A percentile compares a stretch with the other conserved stretches of the same genome.
Conservation (phyloP, 2,113 vertebrate genomes). For the Aptenodytes patagonicus region DNA sequence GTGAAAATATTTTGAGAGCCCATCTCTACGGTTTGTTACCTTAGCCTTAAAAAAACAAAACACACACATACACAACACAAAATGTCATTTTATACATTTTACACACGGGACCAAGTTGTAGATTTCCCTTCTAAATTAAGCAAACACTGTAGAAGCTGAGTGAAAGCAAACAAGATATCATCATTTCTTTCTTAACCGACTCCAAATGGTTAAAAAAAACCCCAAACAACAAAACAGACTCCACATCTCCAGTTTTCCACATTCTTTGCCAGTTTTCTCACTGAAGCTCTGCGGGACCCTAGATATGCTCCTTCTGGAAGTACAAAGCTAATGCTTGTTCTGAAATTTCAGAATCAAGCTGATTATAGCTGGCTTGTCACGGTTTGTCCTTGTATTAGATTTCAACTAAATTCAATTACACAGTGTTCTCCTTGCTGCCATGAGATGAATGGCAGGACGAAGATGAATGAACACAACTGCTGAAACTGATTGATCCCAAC, state of each 20-base stretch:
- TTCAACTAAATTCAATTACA: constrained; percentile 76
- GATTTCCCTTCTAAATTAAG: background rate
- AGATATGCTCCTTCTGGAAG: background rate
- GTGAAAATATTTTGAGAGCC: background rate
- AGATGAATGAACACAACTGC: constrained; percentile 70
- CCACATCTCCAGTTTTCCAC: background rate
- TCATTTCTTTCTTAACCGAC: background rate
- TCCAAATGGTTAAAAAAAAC: background rate
- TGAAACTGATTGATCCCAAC: constrained; percentile 71
- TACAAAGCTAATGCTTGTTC: background rate
- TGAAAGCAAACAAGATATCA: background rate
- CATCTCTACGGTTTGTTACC: background rate
- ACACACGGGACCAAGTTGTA: background rate
- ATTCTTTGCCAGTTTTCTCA: background rate
- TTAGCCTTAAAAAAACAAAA: background rate
- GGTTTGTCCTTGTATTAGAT: constrained; percentile 64
- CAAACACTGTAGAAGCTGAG: background rate
- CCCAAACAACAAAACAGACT: background rate
- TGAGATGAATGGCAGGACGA: constrained; percentile 64
- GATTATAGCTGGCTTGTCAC: constrained; percentile 46
- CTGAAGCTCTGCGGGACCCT: background rate
- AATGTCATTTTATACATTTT: background rate
- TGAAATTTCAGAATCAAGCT: constrained; percentile 39
- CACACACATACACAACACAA: rapidly evolving
- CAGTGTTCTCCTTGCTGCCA: constrained; percentile 54